A percentile compares a stretch with the other conserved stretches of the same genome.
These are phyloP conservation scores for Thamnophis elegans DNA, from an alignment of 2,797 vertebrate genomes.

Conservation along the genomic window DNA sequence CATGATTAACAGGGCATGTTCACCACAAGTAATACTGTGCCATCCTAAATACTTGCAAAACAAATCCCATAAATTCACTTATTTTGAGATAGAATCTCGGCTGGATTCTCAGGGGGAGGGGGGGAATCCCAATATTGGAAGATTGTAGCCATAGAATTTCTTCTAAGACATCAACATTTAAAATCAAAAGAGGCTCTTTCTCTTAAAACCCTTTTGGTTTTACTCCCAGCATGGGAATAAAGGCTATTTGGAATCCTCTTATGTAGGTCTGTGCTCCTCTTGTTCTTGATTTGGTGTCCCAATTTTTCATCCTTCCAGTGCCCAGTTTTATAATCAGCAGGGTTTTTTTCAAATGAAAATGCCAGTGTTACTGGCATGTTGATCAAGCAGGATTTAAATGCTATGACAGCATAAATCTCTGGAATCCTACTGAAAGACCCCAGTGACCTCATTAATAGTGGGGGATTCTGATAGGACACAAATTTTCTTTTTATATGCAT, in stretches of 20 bases:
- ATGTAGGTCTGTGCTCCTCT: not conserved
- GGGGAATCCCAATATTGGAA: conserved; percentile 7
- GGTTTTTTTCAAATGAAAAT: not conserved
- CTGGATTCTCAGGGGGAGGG: not conserved
- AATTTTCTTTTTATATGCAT: not conserved
- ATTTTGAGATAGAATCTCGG: conserved; percentile 32
- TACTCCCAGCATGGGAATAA: conserved; percentile 9
- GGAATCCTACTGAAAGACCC: not conserved
- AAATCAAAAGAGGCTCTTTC: not conserved
- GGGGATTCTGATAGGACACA: not conserved
- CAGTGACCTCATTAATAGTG: not conserved
- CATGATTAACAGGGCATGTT: not conserved
- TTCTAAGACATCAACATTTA: conserved; percentile 2
- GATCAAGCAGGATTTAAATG: not conserved
- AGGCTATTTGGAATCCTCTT: not conserved
- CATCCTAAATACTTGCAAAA: conserved; percentile 25
- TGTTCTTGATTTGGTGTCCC: not conserved
- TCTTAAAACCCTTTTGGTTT: not conserved
- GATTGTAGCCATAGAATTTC: not conserved
- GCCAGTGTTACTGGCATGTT: not conserved
- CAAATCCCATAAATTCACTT: not conserved
- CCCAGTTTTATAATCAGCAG: conserved; percentile 8
- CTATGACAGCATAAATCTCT: not conserved
- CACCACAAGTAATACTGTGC: not conserved
- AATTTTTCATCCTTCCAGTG: not conserved